Percentiles rank a stretch among this genome's conserved stretches.
Conservation (phyloP, 1,140 invertebrate species). For the Drosophila melanica region DNA sequence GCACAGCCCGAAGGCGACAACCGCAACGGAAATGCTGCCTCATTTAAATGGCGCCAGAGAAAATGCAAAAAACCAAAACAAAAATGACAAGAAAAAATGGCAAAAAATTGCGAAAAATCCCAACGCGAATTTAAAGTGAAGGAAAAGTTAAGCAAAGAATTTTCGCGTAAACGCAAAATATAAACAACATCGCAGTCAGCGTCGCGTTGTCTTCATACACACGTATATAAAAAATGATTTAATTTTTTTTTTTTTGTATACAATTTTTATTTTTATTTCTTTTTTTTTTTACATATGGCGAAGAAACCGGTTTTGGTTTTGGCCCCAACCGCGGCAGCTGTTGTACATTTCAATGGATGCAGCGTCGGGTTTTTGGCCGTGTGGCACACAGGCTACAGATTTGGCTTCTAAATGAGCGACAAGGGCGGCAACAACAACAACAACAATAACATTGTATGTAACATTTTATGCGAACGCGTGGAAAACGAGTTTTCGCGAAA, state of each 20-base stretch:
- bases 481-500: slow-evolving; percentile 81
- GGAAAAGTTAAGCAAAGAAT: slow-evolving; percentile 9
- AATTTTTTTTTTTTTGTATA: not conserved
- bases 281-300: slow-evolving; percentile 8
- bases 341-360: slow-evolving; percentile 58
- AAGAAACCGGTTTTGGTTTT: slow-evolving; percentile 57
- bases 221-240: slow-evolving; percentile 27
- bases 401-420: slow-evolving; percentile 65
- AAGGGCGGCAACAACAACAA: slow-evolving; percentile 47
- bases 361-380: slow-evolving; percentile 16
- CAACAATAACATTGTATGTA: slow-evolving; percentile 41
- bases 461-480: slow-evolving; percentile 73
- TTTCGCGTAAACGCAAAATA: slow-evolving; percentile 11
- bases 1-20: slow-evolving; percentile 30
- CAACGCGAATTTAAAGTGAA: slow-evolving; percentile 1
- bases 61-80: slow-evolving; percentile 9
- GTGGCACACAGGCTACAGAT: slow-evolving; percentile 25
- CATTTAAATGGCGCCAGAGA: slow-evolving; percentile 51
- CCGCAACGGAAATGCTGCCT: slow-evolving; percentile 36
- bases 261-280: not conserved
- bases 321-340: slow-evolving; percentile 26
- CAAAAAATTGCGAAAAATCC: slow-evolving; percentile 22
- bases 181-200: slow-evolving; percentile 9
- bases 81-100: not conserved
- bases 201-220: too few relatives aligned